Base-by-base conservation (phyloP, 2,113 vertebrate genomes). In the Camarhynchus parvulus region DNA sequence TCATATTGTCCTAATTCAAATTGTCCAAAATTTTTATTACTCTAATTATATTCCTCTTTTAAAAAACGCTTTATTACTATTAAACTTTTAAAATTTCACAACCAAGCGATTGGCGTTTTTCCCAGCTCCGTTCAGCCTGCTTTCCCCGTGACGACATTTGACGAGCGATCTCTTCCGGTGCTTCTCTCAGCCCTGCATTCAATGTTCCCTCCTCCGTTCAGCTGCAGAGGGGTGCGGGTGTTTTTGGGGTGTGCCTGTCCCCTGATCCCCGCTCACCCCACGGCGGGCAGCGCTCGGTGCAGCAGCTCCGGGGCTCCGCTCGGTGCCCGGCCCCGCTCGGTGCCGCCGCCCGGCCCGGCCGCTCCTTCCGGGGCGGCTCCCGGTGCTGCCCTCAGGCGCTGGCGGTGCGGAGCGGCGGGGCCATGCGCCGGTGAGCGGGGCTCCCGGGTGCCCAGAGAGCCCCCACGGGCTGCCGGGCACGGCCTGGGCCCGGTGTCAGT, bases 241-340 rank as follows among this genome's bases (percentile, higher is more conserved):
- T 7, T 11, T 21, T 1, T 11, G 7, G 13, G 3, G 9, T 22
- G 16, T 4, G 33, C 25, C 25, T 1, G 56, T 1, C 8, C 21
- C 7, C 30, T 22, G 6, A 35, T 4, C 5, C 67, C 3, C 39
- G 50, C 2, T 16, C 50, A 20, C 10, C 15, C 9, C 14, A 4
- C 7, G 7, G 2, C 35, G 2, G 11, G 55, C 53, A 12, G 3
- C 5, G 25, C 42, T 16, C 17, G 11, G 27, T 1, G 15, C 44
- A 9, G 56, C 24, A 66, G 62, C 30, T 8, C 13, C 35, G 8
- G 35, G 24, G 31, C 11, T 13, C 15, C 13, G 33, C 24, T 20
- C 2, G 7, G 28, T 50, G 52, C 52, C 28, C 52, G 17, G 30
- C 10, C 10, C 46, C 47, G 59, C 59, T 25, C 52, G 50, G 50